Evolutionary conservation across 2,888 invertebrate genomes (phyloP).

Genomic region (Drosophila macrospina): DNA sequence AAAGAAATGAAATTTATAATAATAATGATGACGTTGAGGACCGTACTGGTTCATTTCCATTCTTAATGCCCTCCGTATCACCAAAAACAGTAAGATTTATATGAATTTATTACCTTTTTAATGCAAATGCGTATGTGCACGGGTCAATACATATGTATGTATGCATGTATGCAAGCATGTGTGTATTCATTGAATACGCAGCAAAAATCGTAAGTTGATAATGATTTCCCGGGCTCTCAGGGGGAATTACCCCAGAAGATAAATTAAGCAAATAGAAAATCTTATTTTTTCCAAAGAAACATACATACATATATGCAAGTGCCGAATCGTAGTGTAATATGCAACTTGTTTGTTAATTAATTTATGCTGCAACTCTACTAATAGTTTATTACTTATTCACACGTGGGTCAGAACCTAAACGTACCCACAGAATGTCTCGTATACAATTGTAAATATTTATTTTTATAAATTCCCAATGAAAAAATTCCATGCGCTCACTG

Average conservation of each 20-base stretch:
- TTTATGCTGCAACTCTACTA: no score
- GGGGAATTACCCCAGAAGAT: constrained; percentile 1
- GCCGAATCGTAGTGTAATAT: not conserved
- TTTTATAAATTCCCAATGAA: no score
- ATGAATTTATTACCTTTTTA: constrained; percentile 1
- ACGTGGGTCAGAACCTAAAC: not conserved
- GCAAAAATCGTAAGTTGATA: constrained; percentile 11
- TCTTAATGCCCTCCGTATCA: constrained; percentile 93
- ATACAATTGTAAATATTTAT: not conserved
- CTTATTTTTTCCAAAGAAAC: not conserved
- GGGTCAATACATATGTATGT: constrained; percentile 6
- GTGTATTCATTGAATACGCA: constrained; percentile 9
- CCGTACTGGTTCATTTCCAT: constrained; percentile 87
- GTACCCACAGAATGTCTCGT: not conserved
- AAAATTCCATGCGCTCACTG: not conserved
- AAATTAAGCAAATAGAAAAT: not conserved
- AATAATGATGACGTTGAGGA: constrained; percentile 37
- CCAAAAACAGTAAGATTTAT: constrained; percentile 89
- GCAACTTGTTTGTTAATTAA: not conserved
- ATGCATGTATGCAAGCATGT: constrained; percentile 1
- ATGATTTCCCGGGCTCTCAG: not conserved
- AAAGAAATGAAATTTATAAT: constrained; percentile 40
- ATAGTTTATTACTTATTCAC: no score
- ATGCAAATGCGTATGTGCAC: constrained; percentile 8
- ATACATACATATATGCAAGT: not conserved